Conservation (phyloP, 2,888 invertebrate genomes). For the Apodemia hepburni region DNA sequence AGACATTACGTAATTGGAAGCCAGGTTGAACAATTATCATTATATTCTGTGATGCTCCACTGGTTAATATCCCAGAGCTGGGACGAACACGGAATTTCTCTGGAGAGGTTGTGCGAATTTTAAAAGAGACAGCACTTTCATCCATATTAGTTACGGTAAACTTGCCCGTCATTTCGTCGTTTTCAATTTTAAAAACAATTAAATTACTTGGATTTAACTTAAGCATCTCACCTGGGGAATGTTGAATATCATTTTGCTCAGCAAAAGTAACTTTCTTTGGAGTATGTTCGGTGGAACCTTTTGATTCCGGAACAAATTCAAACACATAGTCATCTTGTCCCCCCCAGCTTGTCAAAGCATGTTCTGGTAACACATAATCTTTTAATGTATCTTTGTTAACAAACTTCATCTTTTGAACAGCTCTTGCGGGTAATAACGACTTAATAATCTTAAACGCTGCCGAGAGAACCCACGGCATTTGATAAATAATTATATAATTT, state of each 20-base stretch:
- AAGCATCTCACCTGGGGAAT: constrained; percentile 79
- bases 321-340: constrained; percentile 88
- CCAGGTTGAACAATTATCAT: constrained; percentile 88
- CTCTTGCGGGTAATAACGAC: constrained; percentile 91
- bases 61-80: constrained; percentile 87
- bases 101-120: constrained; percentile 97
- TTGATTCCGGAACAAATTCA: constrained; percentile 83
- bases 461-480: constrained; percentile 96
- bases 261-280: constrained; percentile 53
- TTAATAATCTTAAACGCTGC: constrained; percentile 96
- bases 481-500: constrained; percentile 94
- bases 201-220: constrained; percentile 84
- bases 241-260: constrained; percentile 52
- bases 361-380: constrained; percentile 86
- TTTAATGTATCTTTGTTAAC: constrained; percentile 87
- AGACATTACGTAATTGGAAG: constrained; percentile 82
- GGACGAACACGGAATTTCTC: constrained; percentile 97
- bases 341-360: constrained; percentile 90
- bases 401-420: constrained; percentile 93
- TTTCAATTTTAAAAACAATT: constrained; percentile 84
- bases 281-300: constrained; percentile 45
- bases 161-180: constrained; percentile 83
- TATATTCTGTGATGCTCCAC: constrained; percentile 83
- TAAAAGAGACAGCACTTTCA: constrained; percentile 64
- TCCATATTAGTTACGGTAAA: constrained; percentile 86